A percentile compares a stretch with the other conserved stretches of the same genome.
Conservation (phyloP, 1,140 invertebrate genomes). For the Globodera rostochiensis region DNA sequence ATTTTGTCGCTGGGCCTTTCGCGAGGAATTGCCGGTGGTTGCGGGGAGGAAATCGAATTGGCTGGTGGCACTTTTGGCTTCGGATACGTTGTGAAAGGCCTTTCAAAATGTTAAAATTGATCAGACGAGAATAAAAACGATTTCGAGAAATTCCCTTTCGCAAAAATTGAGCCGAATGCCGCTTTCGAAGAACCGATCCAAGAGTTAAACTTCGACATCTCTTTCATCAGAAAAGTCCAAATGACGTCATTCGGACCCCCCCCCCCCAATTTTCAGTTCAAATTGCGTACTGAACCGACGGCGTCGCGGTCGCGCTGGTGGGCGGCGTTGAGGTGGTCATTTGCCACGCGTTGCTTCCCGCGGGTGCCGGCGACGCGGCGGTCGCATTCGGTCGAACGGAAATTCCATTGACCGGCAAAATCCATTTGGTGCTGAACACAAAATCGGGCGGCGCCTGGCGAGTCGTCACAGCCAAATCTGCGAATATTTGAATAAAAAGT, state of each 20-base stretch:
- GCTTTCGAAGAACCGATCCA: background rate
- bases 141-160: no score
- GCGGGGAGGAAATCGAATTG: background rate
- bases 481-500: background rate
- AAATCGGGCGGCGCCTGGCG: constrained; percentile 24
- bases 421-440: constrained; percentile 42
- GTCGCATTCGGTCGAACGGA: constrained; percentile 8
- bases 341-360: background rate
- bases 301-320: background rate
- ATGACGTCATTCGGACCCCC: background rate
- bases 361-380: background rate
- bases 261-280: constrained; percentile 12
- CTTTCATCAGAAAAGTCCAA: no score
- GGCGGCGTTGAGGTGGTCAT: background rate
- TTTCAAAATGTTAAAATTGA: background rate
- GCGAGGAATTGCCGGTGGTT: background rate
- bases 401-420: constrained; percentile 29
- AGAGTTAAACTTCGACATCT: background rate
- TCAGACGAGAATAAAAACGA: no score
- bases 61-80: constrained; percentile 7
- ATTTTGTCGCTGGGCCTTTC: constrained; percentile 1
- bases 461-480: constrained; percentile 11
- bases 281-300: background rate
- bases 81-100: constrained; percentile 20
- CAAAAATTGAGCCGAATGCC: no score